Evolutionary conservation across 2,113 vertebrate genomes (phyloP).

Genomic region (Ciconia boyciana): DNA sequence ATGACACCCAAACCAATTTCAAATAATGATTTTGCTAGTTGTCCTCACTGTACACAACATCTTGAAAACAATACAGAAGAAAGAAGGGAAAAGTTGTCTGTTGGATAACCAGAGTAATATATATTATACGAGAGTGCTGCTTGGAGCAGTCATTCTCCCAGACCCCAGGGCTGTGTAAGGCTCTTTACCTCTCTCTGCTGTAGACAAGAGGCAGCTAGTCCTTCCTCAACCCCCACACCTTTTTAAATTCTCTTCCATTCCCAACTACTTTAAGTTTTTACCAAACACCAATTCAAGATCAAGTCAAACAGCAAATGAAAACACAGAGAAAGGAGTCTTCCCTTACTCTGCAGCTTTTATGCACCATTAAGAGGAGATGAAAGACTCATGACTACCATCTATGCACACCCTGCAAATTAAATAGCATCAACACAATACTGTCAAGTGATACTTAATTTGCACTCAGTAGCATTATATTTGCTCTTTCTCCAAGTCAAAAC

Average conservation of each 20-base stretch:
- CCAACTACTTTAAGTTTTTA: not conserved
- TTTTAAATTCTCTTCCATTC: not conserved
- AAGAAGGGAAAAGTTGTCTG: not conserved
- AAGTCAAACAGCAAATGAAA: not conserved
- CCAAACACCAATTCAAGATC: not conserved
- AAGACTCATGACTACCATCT: slow-evolving; percentile 8
- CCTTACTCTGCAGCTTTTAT: slow-evolving; percentile 26
- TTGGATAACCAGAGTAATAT: not conserved
- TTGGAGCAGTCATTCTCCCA: not conserved
- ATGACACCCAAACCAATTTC: not conserved
- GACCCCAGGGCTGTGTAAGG: not conserved
- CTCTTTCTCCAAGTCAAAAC: not conserved
- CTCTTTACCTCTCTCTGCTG: not conserved
- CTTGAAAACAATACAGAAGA: not conserved
- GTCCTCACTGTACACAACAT: not conserved
- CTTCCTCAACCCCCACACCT: not conserved
- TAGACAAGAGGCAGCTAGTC: not conserved
- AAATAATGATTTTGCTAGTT: not conserved
- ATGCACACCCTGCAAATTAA: slow-evolving; percentile 33
- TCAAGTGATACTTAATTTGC: not conserved
- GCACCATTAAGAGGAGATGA: slow-evolving; percentile 4
- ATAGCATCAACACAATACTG: not conserved
- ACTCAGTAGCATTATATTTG: not conserved
- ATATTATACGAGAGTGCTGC: not conserved
- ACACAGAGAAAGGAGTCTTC: not conserved